Evolutionary conservation across 2,888 invertebrate species (phyloP).

Genomic region (Eupithecia centaureata): DNA sequence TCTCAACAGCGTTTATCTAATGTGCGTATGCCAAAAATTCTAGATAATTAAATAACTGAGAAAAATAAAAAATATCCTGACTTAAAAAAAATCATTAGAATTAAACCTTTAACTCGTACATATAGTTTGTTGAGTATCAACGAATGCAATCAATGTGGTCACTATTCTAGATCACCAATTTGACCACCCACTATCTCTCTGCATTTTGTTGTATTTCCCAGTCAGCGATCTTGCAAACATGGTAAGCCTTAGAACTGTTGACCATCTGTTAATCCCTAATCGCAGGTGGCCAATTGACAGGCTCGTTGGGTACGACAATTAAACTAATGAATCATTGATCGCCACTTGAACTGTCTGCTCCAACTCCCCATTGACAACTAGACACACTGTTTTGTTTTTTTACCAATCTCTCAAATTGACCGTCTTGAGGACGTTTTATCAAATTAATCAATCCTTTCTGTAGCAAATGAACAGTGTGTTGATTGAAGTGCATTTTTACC

Average conservation of each 20-base stretch:
- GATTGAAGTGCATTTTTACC: slow-evolving; percentile 19
- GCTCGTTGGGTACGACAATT: slow-evolving; percentile 50
- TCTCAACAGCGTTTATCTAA: too few species aligned
- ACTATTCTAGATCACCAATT: not conserved
- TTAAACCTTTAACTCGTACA: too few species aligned
- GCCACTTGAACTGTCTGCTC: slow-evolving; percentile 56
- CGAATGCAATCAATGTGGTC: not conserved
- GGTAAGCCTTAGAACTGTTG: slow-evolving; percentile 8
- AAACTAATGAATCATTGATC: slow-evolving; percentile 60
- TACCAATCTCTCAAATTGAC: slow-evolving; percentile 25
- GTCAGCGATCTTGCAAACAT: not conserved
- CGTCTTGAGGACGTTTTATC: slow-evolving; percentile 17
- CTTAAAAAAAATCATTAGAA: too few species aligned
- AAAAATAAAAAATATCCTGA: too few species aligned
- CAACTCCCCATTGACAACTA: slow-evolving; percentile 28
- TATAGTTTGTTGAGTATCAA: too few species aligned
- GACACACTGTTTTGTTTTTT: slow-evolving; percentile 30
- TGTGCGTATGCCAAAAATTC: too few species aligned
- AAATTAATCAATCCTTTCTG: slow-evolving; percentile 31
- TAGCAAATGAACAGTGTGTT: slow-evolving; percentile 9
- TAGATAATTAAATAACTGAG: too few species aligned
- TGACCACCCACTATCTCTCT: not conserved
- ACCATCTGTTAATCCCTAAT: slow-evolving; percentile 37
- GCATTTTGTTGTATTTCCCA: not conserved
- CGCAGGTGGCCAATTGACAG: slow-evolving; percentile 45